Base-by-base conservation (phyloP, 2,888 invertebrate genomes). In the Keiferia lycopersicella region DNA sequence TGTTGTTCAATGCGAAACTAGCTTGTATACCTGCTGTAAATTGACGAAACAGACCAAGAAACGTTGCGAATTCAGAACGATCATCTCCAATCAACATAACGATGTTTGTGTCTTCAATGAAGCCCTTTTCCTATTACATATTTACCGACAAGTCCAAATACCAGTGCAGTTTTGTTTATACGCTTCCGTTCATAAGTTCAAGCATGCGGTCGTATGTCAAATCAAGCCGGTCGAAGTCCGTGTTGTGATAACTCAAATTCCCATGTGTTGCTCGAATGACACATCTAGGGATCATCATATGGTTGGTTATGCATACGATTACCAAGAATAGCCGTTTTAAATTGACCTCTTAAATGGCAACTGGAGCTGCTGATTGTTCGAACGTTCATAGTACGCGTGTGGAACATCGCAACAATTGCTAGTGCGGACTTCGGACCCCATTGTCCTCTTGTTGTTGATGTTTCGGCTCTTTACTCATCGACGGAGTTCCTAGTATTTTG, bases 391-490 rank as follows among this genome's bases (percentile, higher is more conserved):
- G 58, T 30, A 58, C 50, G 64, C 64, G 65, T 63, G 39, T 61
- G 61, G 62, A 64, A 61, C 45, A n/a, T 11, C 41, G 50, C 61
- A 48, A 75, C 80, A 84, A 86, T 86, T 82, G 83, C 71, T 71
- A 64, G 64, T 58, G 65, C 77, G 86, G 82, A 88, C 87, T 87
- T 86, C 71, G 82, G 53, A 70, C 81, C 64, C 41, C 65, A 82
- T 86, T 85, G 83, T 86, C 64, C 64, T 12, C 69, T 74, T 74
- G 68, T 74, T 67, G 62, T 68, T 64, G 45, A 41, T 64, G 61
- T 22, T 20, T 11, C 10, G 26, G 48, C 51, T n/a, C 26, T 14
- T 26, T 14, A 60, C 60, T 48, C 34, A 61, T 30, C 34, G 10
- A 0, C 50, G 61, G 30, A n/a, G 12, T 58, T 58, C 58, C 39